Percentiles rank a stretch among this genome's conserved stretches.
These are phyloP conservation scores for Biston betularia DNA, from an alignment of 2,888 invertebrate species.

Conservation along the genomic window DNA sequence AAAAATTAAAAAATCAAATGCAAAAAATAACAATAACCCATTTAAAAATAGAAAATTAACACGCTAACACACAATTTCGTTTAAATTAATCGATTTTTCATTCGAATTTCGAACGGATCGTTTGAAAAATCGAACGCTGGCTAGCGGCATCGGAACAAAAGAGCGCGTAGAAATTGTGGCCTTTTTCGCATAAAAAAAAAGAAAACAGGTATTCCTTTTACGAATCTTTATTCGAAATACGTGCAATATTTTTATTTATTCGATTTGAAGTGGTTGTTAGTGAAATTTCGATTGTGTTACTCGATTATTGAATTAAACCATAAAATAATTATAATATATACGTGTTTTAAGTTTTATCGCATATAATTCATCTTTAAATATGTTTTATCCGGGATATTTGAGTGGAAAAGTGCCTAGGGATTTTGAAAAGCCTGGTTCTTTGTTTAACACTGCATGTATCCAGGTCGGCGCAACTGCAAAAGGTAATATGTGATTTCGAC, in stretches of 20 bases:
- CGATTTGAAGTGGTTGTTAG: slow-evolving; percentile 1
- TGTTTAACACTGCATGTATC: slow-evolving; percentile 58
- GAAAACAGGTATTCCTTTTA: slow-evolving; percentile 3
- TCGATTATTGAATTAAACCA: not conserved
- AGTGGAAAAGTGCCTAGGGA: slow-evolving; percentile 33
- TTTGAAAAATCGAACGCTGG: slow-evolving; percentile 49
- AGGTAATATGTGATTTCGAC: slow-evolving; percentile 58
- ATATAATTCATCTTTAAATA: not conserved
- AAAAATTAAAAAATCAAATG: slow-evolving; percentile 57
- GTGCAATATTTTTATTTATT: not conserved
- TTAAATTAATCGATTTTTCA: slow-evolving; percentile 18
- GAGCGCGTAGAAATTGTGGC: slow-evolving; percentile 61
- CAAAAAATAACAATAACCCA: slow-evolving; percentile 43
- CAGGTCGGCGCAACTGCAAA: slow-evolving; percentile 52
- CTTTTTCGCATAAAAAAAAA: slow-evolving; percentile 51
- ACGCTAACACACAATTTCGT: slow-evolving; percentile 28
- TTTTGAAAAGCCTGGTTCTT: slow-evolving; percentile 52
- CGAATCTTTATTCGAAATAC: not conserved
- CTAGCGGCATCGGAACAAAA: slow-evolving; percentile 58
- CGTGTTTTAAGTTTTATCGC: not conserved
- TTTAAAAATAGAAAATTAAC: slow-evolving; percentile 35
- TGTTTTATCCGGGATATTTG: slow-evolving; percentile 34
- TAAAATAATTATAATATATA: slow-evolving; percentile 4
- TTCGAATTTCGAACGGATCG: slow-evolving; percentile 37
- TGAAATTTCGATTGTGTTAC: slow-evolving; percentile 7